phyloP scores from a whole-genome alignment of 1,140 invertebrate species.

The Planococcus citri region DNA sequence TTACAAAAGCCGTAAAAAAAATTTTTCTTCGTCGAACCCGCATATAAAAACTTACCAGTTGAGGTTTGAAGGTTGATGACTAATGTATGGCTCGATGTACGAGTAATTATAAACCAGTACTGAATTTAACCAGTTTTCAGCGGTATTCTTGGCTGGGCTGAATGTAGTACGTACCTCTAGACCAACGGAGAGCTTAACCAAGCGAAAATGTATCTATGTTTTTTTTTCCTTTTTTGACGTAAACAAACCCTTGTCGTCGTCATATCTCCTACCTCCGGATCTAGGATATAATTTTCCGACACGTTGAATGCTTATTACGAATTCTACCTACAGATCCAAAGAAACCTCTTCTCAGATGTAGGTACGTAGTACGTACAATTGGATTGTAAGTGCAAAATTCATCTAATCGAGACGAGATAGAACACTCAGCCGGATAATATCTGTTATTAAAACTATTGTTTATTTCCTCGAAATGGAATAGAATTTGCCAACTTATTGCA shows the following conservation, averaged over 20 bases:
- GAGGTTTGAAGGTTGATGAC: background rate
- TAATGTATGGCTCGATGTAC: too few relatives aligned
- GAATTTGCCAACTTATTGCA: background rate
- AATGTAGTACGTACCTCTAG: too few relatives aligned
- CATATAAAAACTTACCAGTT: background rate
- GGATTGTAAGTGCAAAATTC: too few relatives aligned
- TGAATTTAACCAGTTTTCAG: constrained; percentile 3
- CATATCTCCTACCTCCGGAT: too few relatives aligned
- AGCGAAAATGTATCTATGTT: background rate
- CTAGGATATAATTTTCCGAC: too few relatives aligned
- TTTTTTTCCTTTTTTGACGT: too few relatives aligned
- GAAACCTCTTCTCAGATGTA: too few relatives aligned
- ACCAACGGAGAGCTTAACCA: background rate
- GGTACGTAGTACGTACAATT: too few relatives aligned
- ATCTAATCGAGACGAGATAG: too few relatives aligned
- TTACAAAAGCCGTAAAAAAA: background rate
- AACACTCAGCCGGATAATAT: background rate
- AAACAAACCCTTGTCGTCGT: too few relatives aligned
- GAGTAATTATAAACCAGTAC: background rate
- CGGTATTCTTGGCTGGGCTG: background rate
- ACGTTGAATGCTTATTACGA: too few relatives aligned
- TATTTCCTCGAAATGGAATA: background rate
- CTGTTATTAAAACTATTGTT: background rate
- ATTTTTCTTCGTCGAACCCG: background rate
- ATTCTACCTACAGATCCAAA: too few relatives aligned